Conservation (phyloP, 2,113 vertebrate species). For the Accipiter cooperii region DNA sequence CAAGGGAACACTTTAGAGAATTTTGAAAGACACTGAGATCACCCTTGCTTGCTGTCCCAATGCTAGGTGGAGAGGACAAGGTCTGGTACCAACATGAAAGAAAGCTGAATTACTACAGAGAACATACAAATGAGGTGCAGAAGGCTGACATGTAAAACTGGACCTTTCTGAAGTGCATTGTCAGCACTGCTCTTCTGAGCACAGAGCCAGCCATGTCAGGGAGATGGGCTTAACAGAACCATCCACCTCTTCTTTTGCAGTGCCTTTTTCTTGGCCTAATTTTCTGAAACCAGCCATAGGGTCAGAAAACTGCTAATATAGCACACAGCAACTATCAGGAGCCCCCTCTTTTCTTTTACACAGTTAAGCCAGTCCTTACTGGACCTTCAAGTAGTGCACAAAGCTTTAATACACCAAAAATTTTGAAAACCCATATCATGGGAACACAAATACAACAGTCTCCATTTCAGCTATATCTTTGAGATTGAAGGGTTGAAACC, state of each 20-base stretch:
- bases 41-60: rapidly evolving
- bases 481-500: background rate
- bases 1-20: background rate
- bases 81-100: background rate
- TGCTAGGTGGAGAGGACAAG: background rate
- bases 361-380: background rate
- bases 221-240: background rate
- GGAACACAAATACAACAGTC: background rate
- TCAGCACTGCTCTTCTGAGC: background rate
- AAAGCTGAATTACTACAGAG: background rate
- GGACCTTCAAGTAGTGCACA: rapidly evolving
- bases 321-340: background rate
- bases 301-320: background rate
- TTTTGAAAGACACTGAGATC: background rate
- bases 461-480: background rate
- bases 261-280: background rate
- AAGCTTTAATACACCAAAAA: background rate
- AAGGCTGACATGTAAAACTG: background rate
- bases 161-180: background rate
- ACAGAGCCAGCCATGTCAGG: background rate
- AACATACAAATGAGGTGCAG: background rate
- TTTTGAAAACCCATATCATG: rapidly evolving
- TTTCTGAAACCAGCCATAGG: background rate
- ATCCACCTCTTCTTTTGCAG: background rate
- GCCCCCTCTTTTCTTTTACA: background rate